Conservation (phyloP, 2,113 vertebrate genomes). For the Cololabis saira region DNA sequence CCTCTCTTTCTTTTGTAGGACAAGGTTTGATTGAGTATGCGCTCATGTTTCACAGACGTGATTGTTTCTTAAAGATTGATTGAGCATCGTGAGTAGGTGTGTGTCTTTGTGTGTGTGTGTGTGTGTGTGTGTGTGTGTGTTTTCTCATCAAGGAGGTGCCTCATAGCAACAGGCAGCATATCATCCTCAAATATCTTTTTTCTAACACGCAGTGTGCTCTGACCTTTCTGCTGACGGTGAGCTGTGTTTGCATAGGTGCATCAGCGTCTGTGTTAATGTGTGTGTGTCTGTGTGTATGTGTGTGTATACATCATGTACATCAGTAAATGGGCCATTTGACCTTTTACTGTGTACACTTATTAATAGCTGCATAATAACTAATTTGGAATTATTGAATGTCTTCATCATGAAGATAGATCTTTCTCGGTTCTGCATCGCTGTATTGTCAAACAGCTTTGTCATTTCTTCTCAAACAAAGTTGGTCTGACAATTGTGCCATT, state of each 20-base stretch:
- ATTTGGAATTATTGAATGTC: slow-evolving; percentile 18
- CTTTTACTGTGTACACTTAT: slow-evolving; percentile 55
- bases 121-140: slow-evolving; percentile 43
- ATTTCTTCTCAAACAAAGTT: slow-evolving; percentile 36
- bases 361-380: slow-evolving; percentile 57
- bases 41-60: slow-evolving; percentile 4
- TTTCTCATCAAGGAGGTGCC: slow-evolving; percentile 40
- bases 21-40: slow-evolving; percentile 17
- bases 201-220: slow-evolving; percentile 42
- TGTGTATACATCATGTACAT: not conserved
- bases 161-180: slow-evolving; percentile 78
- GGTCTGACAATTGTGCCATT: slow-evolving; percentile 23
- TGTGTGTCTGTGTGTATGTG: slow-evolving; percentile 2
- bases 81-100: slow-evolving; percentile 49
- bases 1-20: slow-evolving; percentile 12
- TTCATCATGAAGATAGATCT: slow-evolving; percentile 35
- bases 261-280: slow-evolving; percentile 31
- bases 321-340: slow-evolving; percentile 51
- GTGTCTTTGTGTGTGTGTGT: slow-evolving; percentile 33
- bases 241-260: slow-evolving; percentile 43
- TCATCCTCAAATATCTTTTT: slow-evolving; percentile 64
- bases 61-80: slow-evolving; percentile 56
- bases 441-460: slow-evolving; percentile 12
- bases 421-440: slow-evolving; percentile 29
- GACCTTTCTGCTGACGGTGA: slow-evolving; percentile 65